Base-by-base conservation (phyloP, 1,140 invertebrate species). In the Brachionus plicatilis region DNA sequence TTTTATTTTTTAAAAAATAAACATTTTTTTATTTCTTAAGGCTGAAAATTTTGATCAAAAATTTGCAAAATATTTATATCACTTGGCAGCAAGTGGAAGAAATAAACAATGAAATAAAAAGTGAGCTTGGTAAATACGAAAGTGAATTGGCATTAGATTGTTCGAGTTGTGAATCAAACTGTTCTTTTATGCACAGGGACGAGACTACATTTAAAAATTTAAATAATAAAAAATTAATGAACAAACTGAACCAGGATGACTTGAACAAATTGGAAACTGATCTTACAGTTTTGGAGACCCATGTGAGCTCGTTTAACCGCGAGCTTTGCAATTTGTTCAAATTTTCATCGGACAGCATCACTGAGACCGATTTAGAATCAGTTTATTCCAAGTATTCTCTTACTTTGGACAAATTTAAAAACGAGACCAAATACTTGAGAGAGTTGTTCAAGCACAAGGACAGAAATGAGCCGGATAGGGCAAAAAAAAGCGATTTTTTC, bases 151-250 rank as follows among this genome's bases (percentile, higher is more conserved):
- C 14, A 24, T 7, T 29, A 5, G 72, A 76, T 12, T 47, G 45
- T 27, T 76, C 45, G 3, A 76, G 17, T 27, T 50, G 20, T 50
- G 70, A 75, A 75, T 68, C 66, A 12, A 43, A 7, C 33, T 43
- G 8, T 17, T 72, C 68, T 43, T 41, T n/a, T 17, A 9, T 20
- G n/a, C 41, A 17, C 2, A 37, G 29, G 2, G 37, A 72, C 33
- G 68, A 72, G 2, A 72, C 37, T 20, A 43, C 68, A 50, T 27
- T 37, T 6, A 76, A 76, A 50, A 76, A 76, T 27, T 76, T 50
- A 53, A 76, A 76, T n/a, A 76, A 76, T 29, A 76, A 14, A 76
- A 76, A 76, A 2, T 27, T 76, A 33, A 24, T 76, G 24, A 14
- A 76, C 47, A 27, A 45, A 9, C 47, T 76, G 20, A 76, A 50